These are phyloP conservation scores for Onychostruthus taczanowskii DNA, from an alignment of 2,113 vertebrate species.

Conservation along the genomic window DNA sequence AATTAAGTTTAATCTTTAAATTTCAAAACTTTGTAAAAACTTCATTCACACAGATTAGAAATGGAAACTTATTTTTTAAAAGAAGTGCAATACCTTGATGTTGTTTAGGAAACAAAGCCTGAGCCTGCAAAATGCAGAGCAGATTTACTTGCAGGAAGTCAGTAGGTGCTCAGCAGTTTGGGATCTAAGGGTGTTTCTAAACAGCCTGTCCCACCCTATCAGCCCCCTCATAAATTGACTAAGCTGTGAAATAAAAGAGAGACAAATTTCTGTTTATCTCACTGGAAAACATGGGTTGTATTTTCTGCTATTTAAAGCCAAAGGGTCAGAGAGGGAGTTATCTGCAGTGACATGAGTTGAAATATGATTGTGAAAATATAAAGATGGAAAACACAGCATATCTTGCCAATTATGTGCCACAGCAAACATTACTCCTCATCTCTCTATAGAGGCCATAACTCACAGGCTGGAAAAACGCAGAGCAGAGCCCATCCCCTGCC, in stretches of 20 bases:
- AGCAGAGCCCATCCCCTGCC: slow-evolving; percentile 5
- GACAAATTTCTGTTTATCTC: slow-evolving; percentile 74
- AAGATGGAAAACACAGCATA: slow-evolving; percentile 67
- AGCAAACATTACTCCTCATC: slow-evolving; percentile 17
- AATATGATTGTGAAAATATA: slow-evolving; percentile 73
- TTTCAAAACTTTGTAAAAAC: neutral
- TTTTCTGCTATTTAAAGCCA: slow-evolving; percentile 76
- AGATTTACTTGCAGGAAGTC: neutral
- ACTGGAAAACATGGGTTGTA: slow-evolving; percentile 74
- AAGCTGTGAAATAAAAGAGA: slow-evolving; percentile 67
- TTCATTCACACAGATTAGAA: neutral
- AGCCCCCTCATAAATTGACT: slow-evolving; percentile 48
- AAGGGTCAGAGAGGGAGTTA: slow-evolving; percentile 71
- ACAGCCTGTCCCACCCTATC: slow-evolving; percentile 30
- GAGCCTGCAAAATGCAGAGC: neutral
- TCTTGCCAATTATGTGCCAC: slow-evolving; percentile 63
- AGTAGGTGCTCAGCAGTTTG: neutral
- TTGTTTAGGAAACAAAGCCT: neutral
- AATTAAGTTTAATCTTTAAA: neutral
- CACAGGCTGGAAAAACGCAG: slow-evolving; percentile 1
- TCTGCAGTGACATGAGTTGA: slow-evolving; percentile 68
- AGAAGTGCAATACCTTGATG: neutral
- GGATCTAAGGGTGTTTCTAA: neutral
- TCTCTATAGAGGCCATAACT: slow-evolving; percentile 40
- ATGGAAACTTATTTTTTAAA: neutral